Evolutionary conservation across 1,140 invertebrate genomes (phyloP).

Genomic region (Sitophilus oryzae): DNA sequence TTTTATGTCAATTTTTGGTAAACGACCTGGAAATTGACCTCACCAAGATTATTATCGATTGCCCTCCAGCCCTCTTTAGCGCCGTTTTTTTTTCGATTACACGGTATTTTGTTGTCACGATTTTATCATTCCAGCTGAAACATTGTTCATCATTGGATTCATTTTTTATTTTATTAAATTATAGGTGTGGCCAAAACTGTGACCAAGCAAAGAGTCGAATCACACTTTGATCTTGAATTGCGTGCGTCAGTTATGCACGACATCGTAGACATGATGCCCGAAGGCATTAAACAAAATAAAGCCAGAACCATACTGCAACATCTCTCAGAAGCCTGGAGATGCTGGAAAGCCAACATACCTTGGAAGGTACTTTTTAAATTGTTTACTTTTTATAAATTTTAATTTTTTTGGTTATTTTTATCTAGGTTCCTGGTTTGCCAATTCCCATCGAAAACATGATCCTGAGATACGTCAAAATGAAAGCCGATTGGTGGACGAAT

Average conservation of each 20-base stretch:
- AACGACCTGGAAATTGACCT: too few relatives aligned
- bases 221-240: conserved; percentile 98
- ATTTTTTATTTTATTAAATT: not conserved
- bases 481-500: conserved; percentile 99
- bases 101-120: too few relatives aligned
- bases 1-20: too few relatives aligned
- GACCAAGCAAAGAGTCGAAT: conserved; percentile 98
- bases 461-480: conserved; percentile 98
- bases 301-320: conserved; percentile 98
- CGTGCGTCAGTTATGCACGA: conserved; percentile 99
- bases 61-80: too few relatives aligned
- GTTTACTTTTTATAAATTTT: not conserved
- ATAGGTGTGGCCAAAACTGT: conserved; percentile 96
- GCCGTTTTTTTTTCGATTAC: too few relatives aligned
- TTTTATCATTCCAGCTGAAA: too few relatives aligned
- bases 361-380: conserved; percentile 74
- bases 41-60: too few relatives aligned
- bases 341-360: conserved; percentile 99
- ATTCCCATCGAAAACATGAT: conserved; percentile 99
- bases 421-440: conserved; percentile 87
- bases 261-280: conserved; percentile 99
- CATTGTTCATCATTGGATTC: too few relatives aligned
- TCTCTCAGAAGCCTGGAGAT: conserved; percentile 98
- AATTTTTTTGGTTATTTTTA: not conserved
- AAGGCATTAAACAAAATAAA: conserved; percentile 99